Base-by-base conservation (phyloP, 2,113 vertebrate genomes). In the Siniperca chuatsi region DNA sequence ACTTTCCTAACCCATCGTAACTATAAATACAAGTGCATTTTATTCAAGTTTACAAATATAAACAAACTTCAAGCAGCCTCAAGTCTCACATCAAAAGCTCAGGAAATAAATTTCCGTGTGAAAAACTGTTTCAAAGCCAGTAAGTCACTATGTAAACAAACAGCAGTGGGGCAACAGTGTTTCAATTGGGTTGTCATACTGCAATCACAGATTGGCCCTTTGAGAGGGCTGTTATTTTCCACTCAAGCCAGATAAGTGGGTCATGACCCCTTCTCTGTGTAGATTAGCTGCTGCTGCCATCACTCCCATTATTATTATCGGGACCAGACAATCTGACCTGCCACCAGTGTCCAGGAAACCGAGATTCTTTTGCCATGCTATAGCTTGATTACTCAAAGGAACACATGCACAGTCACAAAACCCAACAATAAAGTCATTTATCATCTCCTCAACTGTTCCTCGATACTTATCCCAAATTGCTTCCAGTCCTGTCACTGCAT, bases 351-450 rank as follows among this genome's bases (percentile, higher is more conserved):
- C 88, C 81, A 88, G 89, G 85, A 94, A 92, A 87, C 78, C 21
- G 2, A 88, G 78, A 90, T 90, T 86, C 79, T 82, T 86, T 79
- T 71, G 57, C 90, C 83, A 75, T 73, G 82, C 84, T 75, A 8
- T 18, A 74, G 89, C 85, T 89, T 94, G 90, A 94, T 93, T 93
- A 88, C 79, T 93, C 93, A 92, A 91, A 94, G 89, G 86, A 92
- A 85, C 91, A 91, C 86, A 87, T 85, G 90, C 81, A 46, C 79
- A 86, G 88, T 89, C 42, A 4, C 78, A 81, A 86, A 81, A 61
- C 55, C 48, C 75, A 83, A 92, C 86, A 90, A 83, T 83, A 81
- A 78, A 88, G 87, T 72, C 70, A 69, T 92, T 92, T 89, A 92
- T 92, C 85, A 92, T 90, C 87, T 89, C 76, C 73, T 73, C 90